Base-by-base conservation (phyloP, 2,113 vertebrate species). In the Machaerirhynchus nigripectus region DNA sequence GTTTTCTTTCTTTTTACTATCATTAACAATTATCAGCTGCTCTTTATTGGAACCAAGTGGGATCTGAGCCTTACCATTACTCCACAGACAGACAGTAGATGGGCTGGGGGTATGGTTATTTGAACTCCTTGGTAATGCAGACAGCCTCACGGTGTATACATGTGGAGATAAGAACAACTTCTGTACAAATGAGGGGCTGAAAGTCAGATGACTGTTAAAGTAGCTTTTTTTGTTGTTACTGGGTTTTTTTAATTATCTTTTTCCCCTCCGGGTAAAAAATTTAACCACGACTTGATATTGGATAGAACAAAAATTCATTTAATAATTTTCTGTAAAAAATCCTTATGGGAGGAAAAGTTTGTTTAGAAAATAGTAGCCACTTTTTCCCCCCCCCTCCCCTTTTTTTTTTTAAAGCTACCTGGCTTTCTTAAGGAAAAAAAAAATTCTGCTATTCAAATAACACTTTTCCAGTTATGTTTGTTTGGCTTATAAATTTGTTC, bases 121-220 rank as follows among this genome's bases (percentile, higher is more conserved):
- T 64, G 87, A 95, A 89, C 52, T 84, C 69, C 55, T 90, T 91
- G 92, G 97, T 98, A 98, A 98, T 97, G 97, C 98, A 97, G 97
- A 98, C 96, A 98, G 96, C 97, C 97, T 93, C 95, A 80, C 53
- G 83, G 93, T 92, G 35, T 95, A 52, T 92, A 91, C 84, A 85
- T 64, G 69, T 89, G 93, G 74, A 95, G 64, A 84, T 76, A 90
- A 91, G 67, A 85, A 95, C 40, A 89, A 96, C 77, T 93, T 87
- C 50, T 86, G 94, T 98, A 97, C 97, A 98, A 98, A 98, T 98
- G 98, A 98, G 98, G 98, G 98, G 98, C 99, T 99, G 99, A 99
- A 99, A 99, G 98, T 98, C 98, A 98, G 98, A 97, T 97, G 98
- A 96, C 98, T 98, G 96, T 98, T 97, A 95, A 74, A 97, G 95